A percentile compares a stretch with the other conserved stretches of the same genome.
These are phyloP conservation scores for Periphyllus acericola DNA, from an alignment of 2,888 invertebrate species.

Conservation along the genomic window DNA sequence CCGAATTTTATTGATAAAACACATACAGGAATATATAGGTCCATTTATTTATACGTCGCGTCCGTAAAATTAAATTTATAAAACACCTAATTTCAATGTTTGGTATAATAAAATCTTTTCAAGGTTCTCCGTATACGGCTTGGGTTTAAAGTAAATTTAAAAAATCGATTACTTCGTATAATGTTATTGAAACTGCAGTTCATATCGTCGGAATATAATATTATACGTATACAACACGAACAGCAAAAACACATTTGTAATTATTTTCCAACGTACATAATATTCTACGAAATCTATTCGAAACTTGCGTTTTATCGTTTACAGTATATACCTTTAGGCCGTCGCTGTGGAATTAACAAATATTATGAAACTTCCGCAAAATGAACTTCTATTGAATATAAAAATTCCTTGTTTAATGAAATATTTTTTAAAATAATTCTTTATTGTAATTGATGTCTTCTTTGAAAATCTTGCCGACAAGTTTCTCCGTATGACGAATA, in stretches of 20 bases:
- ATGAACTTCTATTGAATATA: too few species aligned
- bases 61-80: background rate
- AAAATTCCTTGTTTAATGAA: too few species aligned
- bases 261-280: too few species aligned
- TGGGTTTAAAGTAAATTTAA: background rate
- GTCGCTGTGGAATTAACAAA: too few species aligned
- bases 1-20: constrained; percentile 36
- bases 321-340: too few species aligned
- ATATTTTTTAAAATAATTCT: too few species aligned
- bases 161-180: background rate
- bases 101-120: background rate
- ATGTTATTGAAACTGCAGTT: background rate
- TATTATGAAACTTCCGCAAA: too few species aligned
- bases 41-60: background rate
- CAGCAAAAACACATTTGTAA: background rate
- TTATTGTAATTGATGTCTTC: too few species aligned
- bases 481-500: too few species aligned
- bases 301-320: too few species aligned
- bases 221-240: background rate
- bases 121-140: background rate
- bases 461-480: too few species aligned
- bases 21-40: background rate
- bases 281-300: too few species aligned
- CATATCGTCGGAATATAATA: background rate
- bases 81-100: constrained; percentile 6